Evolutionary conservation across 64 coral and sea anemone genomes (phyloP).

Genomic region (Pocillopora damicornis): DNA sequence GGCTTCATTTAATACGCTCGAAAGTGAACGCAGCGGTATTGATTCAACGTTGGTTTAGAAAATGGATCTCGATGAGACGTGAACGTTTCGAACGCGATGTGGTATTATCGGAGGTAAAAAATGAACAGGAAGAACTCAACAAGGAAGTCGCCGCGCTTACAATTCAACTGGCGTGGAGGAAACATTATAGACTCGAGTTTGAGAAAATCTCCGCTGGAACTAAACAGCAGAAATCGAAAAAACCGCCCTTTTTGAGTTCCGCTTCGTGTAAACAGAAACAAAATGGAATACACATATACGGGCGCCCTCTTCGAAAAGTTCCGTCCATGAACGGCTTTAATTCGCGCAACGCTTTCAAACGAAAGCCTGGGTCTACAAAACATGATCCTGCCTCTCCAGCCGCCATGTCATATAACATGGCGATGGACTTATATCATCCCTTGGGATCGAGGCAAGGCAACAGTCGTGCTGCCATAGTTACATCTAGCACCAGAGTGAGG

Average conservation of each 20-base stretch:
- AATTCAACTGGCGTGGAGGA: conserved; percentile 55
- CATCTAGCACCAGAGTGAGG: conserved; percentile 14
- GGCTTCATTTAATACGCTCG: conserved; percentile 39
- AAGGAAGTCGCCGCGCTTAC: conserved; percentile 42
- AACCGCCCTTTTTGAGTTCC: not conserved
- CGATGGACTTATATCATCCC: conserved; percentile 51
- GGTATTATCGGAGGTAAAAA: conserved; percentile 11
- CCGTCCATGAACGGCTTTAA: not conserved
- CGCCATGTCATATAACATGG: conserved; percentile 54
- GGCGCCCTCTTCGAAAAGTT: not conserved
- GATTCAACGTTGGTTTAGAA: conserved; percentile 52
- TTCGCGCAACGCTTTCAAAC: not conserved
- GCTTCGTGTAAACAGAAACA: not conserved
- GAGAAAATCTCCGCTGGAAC: not conserved
- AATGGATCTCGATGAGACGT: conserved; percentile 5
- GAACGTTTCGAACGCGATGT: not conserved
- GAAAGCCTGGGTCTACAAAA: conserved; percentile 8
- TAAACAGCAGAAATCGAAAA: not conserved
- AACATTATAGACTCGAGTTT: conserved; percentile 15
- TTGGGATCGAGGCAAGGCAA: conserved; percentile 42
- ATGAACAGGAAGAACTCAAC: conserved; percentile 42
- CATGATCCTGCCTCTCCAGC: not conserved
- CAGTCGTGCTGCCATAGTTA: conserved; percentile 36
- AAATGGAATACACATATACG: conserved; percentile 23
- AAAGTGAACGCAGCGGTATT: conserved; percentile 47